Base-by-base conservation (phyloP, 2,113 vertebrate species). In the Rhinoptilus africanus region DNA sequence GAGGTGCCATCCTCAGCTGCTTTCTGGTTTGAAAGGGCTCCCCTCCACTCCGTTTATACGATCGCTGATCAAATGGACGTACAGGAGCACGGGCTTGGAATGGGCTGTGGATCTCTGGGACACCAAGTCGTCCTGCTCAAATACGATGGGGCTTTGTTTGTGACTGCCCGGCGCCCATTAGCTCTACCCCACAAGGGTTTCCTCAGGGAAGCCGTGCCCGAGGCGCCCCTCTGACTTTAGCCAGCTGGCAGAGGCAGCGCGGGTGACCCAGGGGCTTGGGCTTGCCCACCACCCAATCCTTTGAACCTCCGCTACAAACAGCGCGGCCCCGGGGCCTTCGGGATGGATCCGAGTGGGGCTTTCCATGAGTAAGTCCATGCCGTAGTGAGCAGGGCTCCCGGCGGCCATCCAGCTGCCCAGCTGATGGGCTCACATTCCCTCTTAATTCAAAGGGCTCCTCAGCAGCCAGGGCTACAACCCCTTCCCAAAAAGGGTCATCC, bases 401-500 rank as follows among this genome's bases (percentile, higher is more conserved):
- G n/a, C 11, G 2, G 30, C 9, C 87, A 79, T 69, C 63, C 73
- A 87, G 89, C 59, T 27, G 60, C 76, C 43, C 94, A 85, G 67
- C 63, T 76, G 51, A 39, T 39, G 4, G 3, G 14, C 30, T 48
- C 69, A 8, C 2, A 1, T 22, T 66, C 45, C 37, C 67, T 73
- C 56, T 24, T 63, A 16, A 3, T 50, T 60, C 83, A 54, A 80
- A 94, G 79, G 75, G 60, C 60, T 59, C 82, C 27, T 64, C 0
- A 0, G 88, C 66, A 91, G 53, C 88, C 47, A 67, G 5, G 7
- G 41, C 79, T 80, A 71, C 32, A 59, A 9, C 16, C 0, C 0
- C 76, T 56, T 80, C 63, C 80, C 83, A 71, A 77, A 94, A 78
- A 76, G 83, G 57, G 73, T n/a, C 92, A 75, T 45, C 79, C 28